Percentiles rank a stretch among this genome's conserved stretches.
phyloP scores from a whole-genome alignment of 2,888 invertebrate species.

The Thumatha senex region DNA sequence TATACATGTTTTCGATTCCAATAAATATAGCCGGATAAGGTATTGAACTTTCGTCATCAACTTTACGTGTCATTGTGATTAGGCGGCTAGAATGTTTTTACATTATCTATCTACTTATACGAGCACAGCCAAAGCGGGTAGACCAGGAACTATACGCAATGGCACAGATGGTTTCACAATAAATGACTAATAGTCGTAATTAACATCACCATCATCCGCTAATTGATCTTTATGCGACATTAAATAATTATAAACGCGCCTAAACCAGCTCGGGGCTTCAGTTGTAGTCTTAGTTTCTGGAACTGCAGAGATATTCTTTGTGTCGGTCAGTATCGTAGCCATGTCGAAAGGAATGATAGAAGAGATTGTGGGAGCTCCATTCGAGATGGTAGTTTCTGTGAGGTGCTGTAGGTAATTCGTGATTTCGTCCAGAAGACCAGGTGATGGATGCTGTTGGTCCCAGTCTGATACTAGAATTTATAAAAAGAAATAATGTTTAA shows the following conservation, averaged over 20 bases:
- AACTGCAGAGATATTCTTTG: not conserved
- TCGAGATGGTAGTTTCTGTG: not conserved
- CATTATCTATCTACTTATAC: too few species aligned
- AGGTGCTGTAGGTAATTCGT: constrained; percentile 3
- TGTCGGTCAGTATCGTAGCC: not conserved
- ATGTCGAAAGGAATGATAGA: constrained; percentile 2
- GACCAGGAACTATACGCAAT: not conserved
- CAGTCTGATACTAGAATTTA: constrained; percentile 53
- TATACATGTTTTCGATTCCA: too few species aligned
- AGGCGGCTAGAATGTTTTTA: too few species aligned
- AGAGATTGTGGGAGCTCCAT: constrained; percentile 1
- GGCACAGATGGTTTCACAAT: too few species aligned
- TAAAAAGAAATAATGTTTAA: not conserved
- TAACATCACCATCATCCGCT: not conserved
- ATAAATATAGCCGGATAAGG: too few species aligned
- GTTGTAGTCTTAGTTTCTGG: not conserved
- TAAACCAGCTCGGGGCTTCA: not conserved
- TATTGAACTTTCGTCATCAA: too few species aligned
- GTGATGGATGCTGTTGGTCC: constrained; percentile 51
- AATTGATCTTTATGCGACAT: not conserved
- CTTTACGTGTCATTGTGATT: too few species aligned
- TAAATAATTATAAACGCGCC: constrained; percentile 3
- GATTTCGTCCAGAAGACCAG: constrained; percentile 60
- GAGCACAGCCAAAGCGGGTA: too few species aligned
- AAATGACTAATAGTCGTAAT: too few species aligned